Conservation (phyloP, 2,888 invertebrate species). For the Lamproptera curius region DNA sequence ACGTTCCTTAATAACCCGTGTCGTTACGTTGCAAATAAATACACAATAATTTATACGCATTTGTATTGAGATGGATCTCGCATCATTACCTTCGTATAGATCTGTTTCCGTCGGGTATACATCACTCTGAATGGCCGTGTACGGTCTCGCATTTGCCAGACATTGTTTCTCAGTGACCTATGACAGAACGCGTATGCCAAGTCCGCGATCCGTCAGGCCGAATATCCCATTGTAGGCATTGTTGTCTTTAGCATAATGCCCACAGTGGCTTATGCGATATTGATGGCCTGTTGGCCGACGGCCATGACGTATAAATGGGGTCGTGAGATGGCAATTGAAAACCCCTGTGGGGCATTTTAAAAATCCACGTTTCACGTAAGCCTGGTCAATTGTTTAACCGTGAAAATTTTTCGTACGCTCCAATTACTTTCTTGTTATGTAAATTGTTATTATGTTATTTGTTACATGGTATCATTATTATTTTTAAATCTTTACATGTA, state of each 20-base stretch:
- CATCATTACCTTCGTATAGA: slow-evolving; percentile 63
- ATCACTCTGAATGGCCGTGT: slow-evolving; percentile 29
- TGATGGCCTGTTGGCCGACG: slow-evolving; percentile 30
- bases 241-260: slow-evolving; percentile 29
- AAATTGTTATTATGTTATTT: too few relatives aligned
- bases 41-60: slow-evolving; percentile 43
- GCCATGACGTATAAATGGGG: slow-evolving; percentile 26
- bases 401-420: too few relatives aligned
- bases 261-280: slow-evolving; percentile 28
- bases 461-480: too few relatives aligned
- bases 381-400: too few relatives aligned
- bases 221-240: slow-evolving; percentile 29
- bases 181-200: slow-evolving; percentile 24
- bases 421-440: too few relatives aligned
- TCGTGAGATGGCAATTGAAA: slow-evolving; percentile 9
- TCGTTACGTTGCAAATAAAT: slow-evolving; percentile 33
- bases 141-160: slow-evolving; percentile 7
- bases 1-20: slow-evolving; percentile 52
- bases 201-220: slow-evolving; percentile 30
- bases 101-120: slow-evolving; percentile 31
- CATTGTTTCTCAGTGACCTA: slow-evolving; percentile 21
- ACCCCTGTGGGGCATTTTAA: neutral
- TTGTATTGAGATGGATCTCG: slow-evolving; percentile 42
- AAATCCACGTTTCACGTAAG: too few relatives aligned
- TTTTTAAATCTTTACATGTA: too few relatives aligned